Evolutionary conservation across 2,888 invertebrate species (phyloP).

Genomic region (Melanargia galathea): DNA sequence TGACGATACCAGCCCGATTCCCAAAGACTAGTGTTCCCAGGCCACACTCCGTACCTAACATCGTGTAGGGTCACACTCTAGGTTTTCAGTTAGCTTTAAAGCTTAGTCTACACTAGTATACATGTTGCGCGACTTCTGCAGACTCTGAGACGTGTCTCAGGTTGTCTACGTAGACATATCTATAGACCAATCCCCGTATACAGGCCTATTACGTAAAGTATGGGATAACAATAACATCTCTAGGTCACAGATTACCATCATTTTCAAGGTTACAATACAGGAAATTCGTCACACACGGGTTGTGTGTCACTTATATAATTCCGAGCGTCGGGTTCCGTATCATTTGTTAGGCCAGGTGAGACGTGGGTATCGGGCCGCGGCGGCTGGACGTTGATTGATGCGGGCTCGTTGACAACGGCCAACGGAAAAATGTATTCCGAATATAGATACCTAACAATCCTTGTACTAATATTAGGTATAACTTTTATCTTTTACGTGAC

Average conservation of each 20-base stretch:
- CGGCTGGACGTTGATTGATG: constrained; percentile 38
- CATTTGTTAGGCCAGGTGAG: constrained; percentile 39
- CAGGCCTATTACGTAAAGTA: too few relatives aligned
- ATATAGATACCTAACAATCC: constrained; percentile 2
- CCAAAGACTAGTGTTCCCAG: too few relatives aligned
- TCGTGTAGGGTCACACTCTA: too few relatives aligned
- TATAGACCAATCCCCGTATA: too few relatives aligned
- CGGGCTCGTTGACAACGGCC: constrained; percentile 23
- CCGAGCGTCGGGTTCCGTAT: constrained; percentile 18
- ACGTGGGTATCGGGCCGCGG: constrained; percentile 23
- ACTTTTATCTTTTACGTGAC: not conserved
- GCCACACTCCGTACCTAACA: too few relatives aligned
- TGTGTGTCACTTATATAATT: constrained; percentile 24
- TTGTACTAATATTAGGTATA: not conserved
- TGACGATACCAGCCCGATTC: too few relatives aligned
- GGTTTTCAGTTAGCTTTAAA: too few relatives aligned
- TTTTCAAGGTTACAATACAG: not conserved
- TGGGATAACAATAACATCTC: too few relatives aligned
- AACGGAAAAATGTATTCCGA: constrained; percentile 16
- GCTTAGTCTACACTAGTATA: too few relatives aligned
- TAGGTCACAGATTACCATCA: not conserved
- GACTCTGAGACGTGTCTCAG: too few relatives aligned
- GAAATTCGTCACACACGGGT: constrained; percentile 5
- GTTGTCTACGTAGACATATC: too few relatives aligned
- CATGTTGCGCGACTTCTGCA: too few relatives aligned